Conservation (phyloP, 2,888 invertebrate species). For the Synanthedon myopaeformis region DNA sequence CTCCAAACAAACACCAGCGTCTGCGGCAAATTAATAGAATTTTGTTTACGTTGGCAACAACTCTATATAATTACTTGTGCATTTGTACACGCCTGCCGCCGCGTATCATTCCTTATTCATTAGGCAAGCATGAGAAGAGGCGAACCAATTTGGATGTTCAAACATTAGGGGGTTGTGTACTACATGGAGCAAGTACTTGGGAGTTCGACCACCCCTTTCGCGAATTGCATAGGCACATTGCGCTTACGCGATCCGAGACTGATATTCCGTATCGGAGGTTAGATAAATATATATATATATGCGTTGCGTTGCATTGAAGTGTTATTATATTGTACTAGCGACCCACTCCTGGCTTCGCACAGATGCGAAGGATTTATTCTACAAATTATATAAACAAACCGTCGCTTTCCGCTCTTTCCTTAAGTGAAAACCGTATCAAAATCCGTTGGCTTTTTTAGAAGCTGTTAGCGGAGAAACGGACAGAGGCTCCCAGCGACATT, state of each 20-base stretch:
- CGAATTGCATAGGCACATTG: neutral
- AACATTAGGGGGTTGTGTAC: slow-evolving; percentile 19
- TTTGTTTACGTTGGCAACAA: slow-evolving; percentile 38
- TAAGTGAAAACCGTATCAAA: too few species aligned
- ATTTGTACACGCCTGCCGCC: slow-evolving; percentile 18
- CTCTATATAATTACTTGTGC: slow-evolving; percentile 41
- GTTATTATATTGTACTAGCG: too few species aligned
- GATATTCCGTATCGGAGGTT: too few species aligned
- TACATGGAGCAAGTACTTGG: neutral
- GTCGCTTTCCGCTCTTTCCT: too few species aligned
- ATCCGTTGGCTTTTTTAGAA: too few species aligned
- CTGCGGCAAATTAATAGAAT: slow-evolving; percentile 33
- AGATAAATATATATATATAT: too few species aligned
- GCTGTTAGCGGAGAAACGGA: too few species aligned
- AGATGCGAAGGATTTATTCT: too few species aligned
- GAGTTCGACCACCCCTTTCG: neutral
- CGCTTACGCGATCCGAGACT: neutral
- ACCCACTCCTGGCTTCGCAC: too few species aligned
- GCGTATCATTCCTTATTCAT: slow-evolving; percentile 36
- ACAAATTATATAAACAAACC: too few species aligned
- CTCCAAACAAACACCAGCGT: neutral
- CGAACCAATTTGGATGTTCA: slow-evolving; percentile 43
- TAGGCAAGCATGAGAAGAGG: slow-evolving; percentile 17
- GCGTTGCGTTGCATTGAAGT: too few species aligned
- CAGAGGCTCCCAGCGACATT: too few species aligned